Evolutionary conservation across 2,888 invertebrate species (phyloP), one percentile per base, ranked within the genome.

Genomic region (Notocelia uddmanniana): DNA sequence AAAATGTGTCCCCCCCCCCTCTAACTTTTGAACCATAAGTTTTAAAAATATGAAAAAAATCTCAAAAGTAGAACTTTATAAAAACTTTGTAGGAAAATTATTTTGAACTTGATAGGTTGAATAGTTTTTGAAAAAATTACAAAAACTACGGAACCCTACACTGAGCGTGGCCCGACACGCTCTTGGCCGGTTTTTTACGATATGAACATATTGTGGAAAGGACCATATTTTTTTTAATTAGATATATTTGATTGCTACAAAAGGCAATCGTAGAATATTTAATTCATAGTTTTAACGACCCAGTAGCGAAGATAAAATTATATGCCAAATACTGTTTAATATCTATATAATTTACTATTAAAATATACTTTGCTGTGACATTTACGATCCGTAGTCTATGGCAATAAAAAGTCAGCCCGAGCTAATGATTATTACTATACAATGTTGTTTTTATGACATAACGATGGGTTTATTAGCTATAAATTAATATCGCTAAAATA

Each of bases 311-410:
- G 50, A 73, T 63, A 68, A 72, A 68, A 72, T 66, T 66, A 72
- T 72, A 72, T 69, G 73, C 68, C 71, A 70, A 73, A 58, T 68
- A 64, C 54, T 54, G 18, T 68, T 74, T 75, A 74, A 75, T 74
- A 74, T 60, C 64, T 57, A 73, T 77, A 82, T 84, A 84, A 83
- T 82, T 85, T 81, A 84, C 80, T 81, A 82, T 81, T 81, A 85
- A 84, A 80, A 83, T 79, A 78, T 82, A 80, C 80, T 83, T 83
- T 79, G 78, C 79, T 81, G 76, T 79, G 82, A 81, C 83, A 77
- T 80, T 85, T 81, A 84, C 77, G 80, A 81, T 67, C 74, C 76
- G 74, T 66, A 76, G 76, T 74, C 78, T 75, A 76, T 76, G 79
- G 75, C 73, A 76, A 80, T 83, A 80, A 83, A 83, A 81, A 73